These are phyloP conservation scores for Spodoptera littoralis DNA, from an alignment of 2,888 invertebrate species.

Conservation along the genomic window DNA sequence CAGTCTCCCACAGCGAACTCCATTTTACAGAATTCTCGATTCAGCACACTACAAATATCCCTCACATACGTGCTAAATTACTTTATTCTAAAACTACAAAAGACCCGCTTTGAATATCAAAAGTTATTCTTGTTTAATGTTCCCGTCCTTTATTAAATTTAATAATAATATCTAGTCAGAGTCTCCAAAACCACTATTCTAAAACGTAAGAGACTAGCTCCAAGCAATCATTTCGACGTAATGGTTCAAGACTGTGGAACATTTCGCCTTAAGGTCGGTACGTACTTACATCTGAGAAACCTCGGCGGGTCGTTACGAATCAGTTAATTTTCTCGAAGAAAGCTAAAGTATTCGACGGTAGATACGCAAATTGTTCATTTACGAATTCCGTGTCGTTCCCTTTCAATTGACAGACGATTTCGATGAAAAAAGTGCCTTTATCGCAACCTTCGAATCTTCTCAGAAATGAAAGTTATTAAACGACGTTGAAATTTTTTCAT, in stretches of 20 bases:
- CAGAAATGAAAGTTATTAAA: slow-evolving; percentile 48
- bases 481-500: slow-evolving; percentile 30
- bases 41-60: slow-evolving; percentile 4
- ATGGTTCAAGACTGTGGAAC: slow-evolving; percentile 59
- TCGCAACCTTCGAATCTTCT: slow-evolving; percentile 43
- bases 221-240: slow-evolving; percentile 58
- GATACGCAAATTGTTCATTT: slow-evolving; percentile 64
- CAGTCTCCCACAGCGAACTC: slow-evolving; percentile 16
- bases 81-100: background rate
- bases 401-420: slow-evolving; percentile 63
- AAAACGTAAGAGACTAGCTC: slow-evolving; percentile 54
- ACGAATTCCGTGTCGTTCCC: slow-evolving; percentile 54
- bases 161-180: slow-evolving; percentile 21
- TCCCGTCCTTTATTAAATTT: slow-evolving; percentile 16
- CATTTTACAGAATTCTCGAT: slow-evolving; percentile 9
- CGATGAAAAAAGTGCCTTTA: slow-evolving; percentile 52
- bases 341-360: slow-evolving; percentile 55
- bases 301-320: slow-evolving; percentile 53
- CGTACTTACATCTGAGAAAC: slow-evolving; percentile 40
- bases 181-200: slow-evolving; percentile 19
- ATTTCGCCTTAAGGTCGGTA: slow-evolving; percentile 57
- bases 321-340: slow-evolving; percentile 62
- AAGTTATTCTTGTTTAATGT: slow-evolving; percentile 6
- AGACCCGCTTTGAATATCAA: slow-evolving; percentile 5
- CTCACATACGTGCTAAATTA: background rate